A percentile compares a stretch with the other conserved stretches of the same genome.
phyloP scores from a whole-genome alignment of 1,140 invertebrate species.

The Drosophila pectinifera region DNA sequence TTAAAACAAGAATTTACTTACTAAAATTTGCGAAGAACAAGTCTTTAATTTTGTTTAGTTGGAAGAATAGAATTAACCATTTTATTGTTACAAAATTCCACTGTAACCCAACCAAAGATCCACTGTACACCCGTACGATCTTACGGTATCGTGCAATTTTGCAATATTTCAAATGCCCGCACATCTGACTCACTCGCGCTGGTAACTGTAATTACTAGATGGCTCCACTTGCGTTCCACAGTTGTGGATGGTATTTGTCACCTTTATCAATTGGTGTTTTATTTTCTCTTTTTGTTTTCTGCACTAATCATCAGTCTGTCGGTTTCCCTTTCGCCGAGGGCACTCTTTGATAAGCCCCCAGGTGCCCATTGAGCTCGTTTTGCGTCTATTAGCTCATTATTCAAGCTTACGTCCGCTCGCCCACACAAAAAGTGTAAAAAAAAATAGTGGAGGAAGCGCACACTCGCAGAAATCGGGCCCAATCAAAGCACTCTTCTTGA shows the following conservation, averaged over 20 bases:
- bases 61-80: too few relatives aligned
- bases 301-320: constrained; percentile 22
- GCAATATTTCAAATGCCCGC: constrained; percentile 42
- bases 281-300: constrained; percentile 4
- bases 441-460: neutral
- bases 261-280: constrained; percentile 34
- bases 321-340: constrained; percentile 29
- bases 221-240: constrained; percentile 26
- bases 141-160: constrained; percentile 42
- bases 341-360: constrained; percentile 33
- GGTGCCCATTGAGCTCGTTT: constrained; percentile 35
- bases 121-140: constrained; percentile 21
- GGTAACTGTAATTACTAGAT: constrained; percentile 34
- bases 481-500: constrained; percentile 43
- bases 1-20: neutral
- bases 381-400: constrained; percentile 53
- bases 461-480: constrained; percentile 24
- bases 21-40: too few relatives aligned
- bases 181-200: constrained; percentile 29
- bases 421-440: constrained; percentile 22
- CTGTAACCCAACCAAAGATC: too few relatives aligned
- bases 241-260: constrained; percentile 39
- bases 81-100: neutral
- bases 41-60: too few relatives aligned
- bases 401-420: constrained; percentile 32